These are phyloP conservation scores for Drosophila buzzatii DNA, from an alignment of 2,888 invertebrate genomes.

Conservation along the genomic window DNA sequence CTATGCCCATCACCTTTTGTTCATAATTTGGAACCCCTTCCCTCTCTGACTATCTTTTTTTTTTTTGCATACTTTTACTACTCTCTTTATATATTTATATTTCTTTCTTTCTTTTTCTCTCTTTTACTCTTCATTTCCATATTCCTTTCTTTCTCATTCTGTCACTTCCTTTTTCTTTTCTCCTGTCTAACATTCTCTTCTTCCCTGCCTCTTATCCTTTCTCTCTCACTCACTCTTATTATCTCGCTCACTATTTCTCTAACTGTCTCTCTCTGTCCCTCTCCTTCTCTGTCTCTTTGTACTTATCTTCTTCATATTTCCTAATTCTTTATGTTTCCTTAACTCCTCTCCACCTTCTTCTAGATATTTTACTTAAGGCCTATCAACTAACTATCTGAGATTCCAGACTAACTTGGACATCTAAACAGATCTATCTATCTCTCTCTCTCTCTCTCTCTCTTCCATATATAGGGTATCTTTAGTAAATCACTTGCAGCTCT, in stretches of 20 bases:
- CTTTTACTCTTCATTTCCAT: not conserved
- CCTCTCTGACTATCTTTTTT: no score
- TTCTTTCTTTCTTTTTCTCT: not conserved
- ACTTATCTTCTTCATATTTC: not conserved
- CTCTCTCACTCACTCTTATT: not conserved
- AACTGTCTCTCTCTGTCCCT: not conserved
- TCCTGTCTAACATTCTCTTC: not conserved
- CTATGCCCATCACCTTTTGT: no score
- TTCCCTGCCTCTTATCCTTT: not conserved
- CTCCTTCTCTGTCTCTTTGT: not conserved
- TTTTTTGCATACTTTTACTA: no score
- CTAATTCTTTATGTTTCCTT: no score
- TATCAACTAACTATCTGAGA: no score
- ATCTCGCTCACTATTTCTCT: no score
- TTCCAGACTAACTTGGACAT: no score
- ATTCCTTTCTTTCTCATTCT: not conserved
- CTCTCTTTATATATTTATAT: not conserved
- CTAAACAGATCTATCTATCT: not conserved
- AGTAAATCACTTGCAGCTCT: not conserved
- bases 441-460: not conserved
- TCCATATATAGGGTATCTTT: not conserved
- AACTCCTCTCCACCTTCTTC: no score
- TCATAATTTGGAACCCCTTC: no score
- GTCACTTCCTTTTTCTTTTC: not conserved
- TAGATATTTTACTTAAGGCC: no score